Evolutionary conservation across 2,113 vertebrate species (phyloP), one percentile per base, ranked within the genome.

Genomic region (Blennius ocellaris): DNA sequence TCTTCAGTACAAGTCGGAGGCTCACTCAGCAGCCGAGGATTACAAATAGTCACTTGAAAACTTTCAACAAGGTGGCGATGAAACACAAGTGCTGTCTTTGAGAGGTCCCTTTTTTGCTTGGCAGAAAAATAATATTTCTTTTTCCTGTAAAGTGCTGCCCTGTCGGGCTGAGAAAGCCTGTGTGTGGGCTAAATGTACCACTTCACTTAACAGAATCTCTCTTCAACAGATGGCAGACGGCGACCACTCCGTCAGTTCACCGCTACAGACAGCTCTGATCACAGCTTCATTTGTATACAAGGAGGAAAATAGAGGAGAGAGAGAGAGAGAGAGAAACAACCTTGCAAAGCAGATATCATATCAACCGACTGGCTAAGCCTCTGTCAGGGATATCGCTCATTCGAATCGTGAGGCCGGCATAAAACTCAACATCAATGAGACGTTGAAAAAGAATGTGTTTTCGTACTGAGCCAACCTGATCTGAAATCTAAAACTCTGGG

Each of bases 361-460:
- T 58, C 16, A 21, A 6, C 43, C 8, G 39, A 36, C 52, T 63
- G 59, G 44, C 21, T 1, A 48, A 70, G 63, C 55, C 53, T 51
- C 36, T 21, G 21, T 51, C 53, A 58, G 71, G 51, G n/a, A 80
- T 53, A 67, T 62, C 62, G 77, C 49, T 55, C 55, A 65, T 70
- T 78, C 74, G 47, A 70, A 69, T 38, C 30, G 38, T 58, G 11
- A 66, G 52, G 11, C 60, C 45, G 30, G 5, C 10, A n/a, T 70
- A 40, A 77, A 71, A 49, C 17, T 51, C 37, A 6, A 41, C 40
- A 82, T 76, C 84, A 87, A 76, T 73, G 52, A 64, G 47, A 17
- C 58, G 68, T 44, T 61, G 17, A 64, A 55, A 57, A 44, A 12
- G 49, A 51, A 82, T 53, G 7, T 54, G 12, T 12, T n/a, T 45